Evolutionary conservation across 2,797 vertebrate genomes (phyloP).

Genomic region (Synaphobranchus kaupii): DNA sequence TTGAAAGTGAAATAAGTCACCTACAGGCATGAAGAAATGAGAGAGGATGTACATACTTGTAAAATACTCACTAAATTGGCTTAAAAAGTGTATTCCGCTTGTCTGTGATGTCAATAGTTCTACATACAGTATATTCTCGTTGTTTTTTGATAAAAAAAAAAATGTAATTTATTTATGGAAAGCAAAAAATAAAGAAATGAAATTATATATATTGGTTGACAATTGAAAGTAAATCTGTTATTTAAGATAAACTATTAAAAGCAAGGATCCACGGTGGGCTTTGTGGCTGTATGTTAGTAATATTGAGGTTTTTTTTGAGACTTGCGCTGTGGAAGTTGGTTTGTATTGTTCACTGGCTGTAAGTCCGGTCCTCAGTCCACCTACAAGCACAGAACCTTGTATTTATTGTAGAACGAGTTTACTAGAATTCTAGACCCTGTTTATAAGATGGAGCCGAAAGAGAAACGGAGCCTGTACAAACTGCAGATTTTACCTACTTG

Average conservation of each 20-base stretch:
- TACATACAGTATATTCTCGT: slow-evolving; percentile 53
- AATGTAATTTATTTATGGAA: slow-evolving; percentile 87
- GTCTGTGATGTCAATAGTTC: slow-evolving; percentile 72
- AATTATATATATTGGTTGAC: slow-evolving; percentile 79
- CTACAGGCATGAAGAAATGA: slow-evolving; percentile 66
- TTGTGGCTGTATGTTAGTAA: slow-evolving; percentile 71
- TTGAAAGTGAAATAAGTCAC: slow-evolving; percentile 75
- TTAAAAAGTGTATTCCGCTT: slow-evolving; percentile 73
- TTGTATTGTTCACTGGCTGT: slow-evolving; percentile 52
- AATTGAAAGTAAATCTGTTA: slow-evolving; percentile 68
- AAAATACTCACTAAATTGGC: slow-evolving; percentile 77
- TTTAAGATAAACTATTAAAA: slow-evolving; percentile 71
- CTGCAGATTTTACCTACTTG: slow-evolving; percentile 87
- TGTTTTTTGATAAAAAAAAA: slow-evolving; percentile 81
- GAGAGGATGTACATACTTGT: slow-evolving; percentile 80
- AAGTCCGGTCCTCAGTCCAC: slow-evolving; percentile 69
- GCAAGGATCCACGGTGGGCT: slow-evolving; percentile 64
- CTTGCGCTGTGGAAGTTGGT: slow-evolving; percentile 47
- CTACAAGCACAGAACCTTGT: slow-evolving; percentile 82
- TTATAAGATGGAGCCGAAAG: slow-evolving; percentile 84
- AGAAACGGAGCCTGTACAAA: slow-evolving; percentile 89
- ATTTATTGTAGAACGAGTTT: slow-evolving; percentile 93
- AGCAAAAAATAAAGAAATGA: slow-evolving; percentile 70
- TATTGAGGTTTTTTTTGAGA: slow-evolving; percentile 60
- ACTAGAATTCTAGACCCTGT: slow-evolving; percentile 83